These are phyloP conservation scores for Acropora tenuis DNA, from an alignment of 64 coral and sea anemone species.

Conservation along the genomic window DNA sequence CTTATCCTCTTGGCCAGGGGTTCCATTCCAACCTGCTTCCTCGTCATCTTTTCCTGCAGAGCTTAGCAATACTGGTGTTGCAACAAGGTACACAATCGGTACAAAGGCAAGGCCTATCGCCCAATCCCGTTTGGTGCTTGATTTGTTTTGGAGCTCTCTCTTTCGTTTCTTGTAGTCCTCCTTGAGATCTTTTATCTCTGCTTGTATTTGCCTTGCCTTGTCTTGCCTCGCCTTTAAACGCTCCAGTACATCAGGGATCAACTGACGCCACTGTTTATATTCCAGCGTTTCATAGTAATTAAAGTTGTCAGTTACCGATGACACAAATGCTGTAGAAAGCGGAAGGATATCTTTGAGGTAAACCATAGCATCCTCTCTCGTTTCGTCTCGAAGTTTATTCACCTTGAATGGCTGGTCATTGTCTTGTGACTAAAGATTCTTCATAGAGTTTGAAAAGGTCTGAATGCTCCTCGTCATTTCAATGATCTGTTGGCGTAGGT, in stretches of 20 bases:
- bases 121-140: slow-evolving; percentile 11
- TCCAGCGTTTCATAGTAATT: slow-evolving; percentile 17
- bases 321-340: neutral
- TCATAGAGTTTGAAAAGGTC: no score
- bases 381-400: slow-evolving; percentile 18
- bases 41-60: neutral
- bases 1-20: neutral
- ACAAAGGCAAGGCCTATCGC: slow-evolving; percentile 56
- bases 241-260: neutral
- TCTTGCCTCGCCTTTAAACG: slow-evolving; percentile 46
- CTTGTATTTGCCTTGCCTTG: slow-evolving; percentile 3
- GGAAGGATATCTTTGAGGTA: slow-evolving; percentile 27
- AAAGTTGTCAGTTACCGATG: slow-evolving; percentile 16
- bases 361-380: slow-evolving; percentile 23
- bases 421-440: no score
- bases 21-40: neutral
- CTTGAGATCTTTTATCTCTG: slow-evolving; percentile 23
- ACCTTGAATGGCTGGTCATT: neutral
- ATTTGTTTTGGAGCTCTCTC: neutral
- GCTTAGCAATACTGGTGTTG: neutral
- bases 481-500: no score
- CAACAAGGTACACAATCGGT: slow-evolving; percentile 40
- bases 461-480: no score
- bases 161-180: slow-evolving; percentile 13
- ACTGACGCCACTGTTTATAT: slow-evolving; percentile 15